These are phyloP conservation scores for Acrocephalus kingi DNA, from an alignment of 2,113 vertebrate genomes.

Conservation along the genomic window DNA sequence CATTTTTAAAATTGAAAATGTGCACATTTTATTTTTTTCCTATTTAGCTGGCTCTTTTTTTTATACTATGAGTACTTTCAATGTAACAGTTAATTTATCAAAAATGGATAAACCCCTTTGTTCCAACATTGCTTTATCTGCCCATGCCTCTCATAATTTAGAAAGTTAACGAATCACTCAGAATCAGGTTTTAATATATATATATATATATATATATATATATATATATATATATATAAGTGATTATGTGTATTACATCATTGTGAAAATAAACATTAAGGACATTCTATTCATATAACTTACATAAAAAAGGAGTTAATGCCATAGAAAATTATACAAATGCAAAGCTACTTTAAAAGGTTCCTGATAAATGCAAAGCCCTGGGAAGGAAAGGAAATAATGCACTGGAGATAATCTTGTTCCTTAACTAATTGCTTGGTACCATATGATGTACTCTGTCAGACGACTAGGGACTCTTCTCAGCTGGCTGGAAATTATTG, in stretches of 20 bases:
- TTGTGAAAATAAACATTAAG: slow-evolving; percentile 17
- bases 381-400: neutral
- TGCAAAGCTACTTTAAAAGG: neutral
- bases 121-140: neutral
- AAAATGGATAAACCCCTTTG: slow-evolving; percentile 13
- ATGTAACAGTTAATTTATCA: slow-evolving; percentile 15
- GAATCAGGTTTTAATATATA: neutral
- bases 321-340: neutral
- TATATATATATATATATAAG: neutral
- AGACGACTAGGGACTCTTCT: neutral
- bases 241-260: neutral
- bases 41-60: neutral
- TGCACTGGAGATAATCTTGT: neutral
- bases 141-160: neutral
- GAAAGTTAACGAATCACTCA: neutral
- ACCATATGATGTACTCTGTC: neutral
- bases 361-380: neutral
- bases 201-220: neutral
- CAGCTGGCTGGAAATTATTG: neutral
- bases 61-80: neutral
- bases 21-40: neutral
- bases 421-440: neutral
- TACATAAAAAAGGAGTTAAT: neutral
- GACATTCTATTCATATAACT: neutral
- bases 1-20: neutral